A percentile compares a stretch with the other conserved stretches of the same genome.
phyloP scores from a whole-genome alignment of 2,797 vertebrate species.

The Spatula clypeata region DNA sequence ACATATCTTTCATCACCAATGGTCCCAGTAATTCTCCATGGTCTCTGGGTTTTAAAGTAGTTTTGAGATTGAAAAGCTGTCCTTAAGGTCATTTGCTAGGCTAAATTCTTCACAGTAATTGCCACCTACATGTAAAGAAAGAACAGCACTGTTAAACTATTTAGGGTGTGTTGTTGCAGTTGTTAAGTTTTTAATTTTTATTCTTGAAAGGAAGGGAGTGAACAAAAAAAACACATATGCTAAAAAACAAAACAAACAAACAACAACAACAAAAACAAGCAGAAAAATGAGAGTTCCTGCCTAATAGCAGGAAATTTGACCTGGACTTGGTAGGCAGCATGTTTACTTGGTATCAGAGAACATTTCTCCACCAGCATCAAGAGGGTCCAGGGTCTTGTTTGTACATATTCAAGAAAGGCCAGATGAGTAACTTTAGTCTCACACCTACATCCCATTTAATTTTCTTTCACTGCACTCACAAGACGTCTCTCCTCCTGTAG shows the following conservation, averaged over 20 bases:
- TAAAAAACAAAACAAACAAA: too few relatives aligned
- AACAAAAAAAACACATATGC: too few relatives aligned
- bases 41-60: background rate
- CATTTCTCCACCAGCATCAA: background rate
- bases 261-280: background rate
- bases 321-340: background rate
- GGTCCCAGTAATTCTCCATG: background rate
- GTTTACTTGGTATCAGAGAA: background rate
- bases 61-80: background rate
- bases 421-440: background rate
- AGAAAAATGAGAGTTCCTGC: background rate
- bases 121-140: background rate
- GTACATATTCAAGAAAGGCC: background rate
- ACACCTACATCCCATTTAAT: background rate
- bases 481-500: constrained; percentile 10
- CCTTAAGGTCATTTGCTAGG: background rate
- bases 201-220: background rate
- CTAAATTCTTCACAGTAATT: background rate
- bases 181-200: background rate
- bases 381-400: background rate
- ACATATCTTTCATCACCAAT: too few relatives aligned
- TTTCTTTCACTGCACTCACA: background rate
- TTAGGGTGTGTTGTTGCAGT: background rate
- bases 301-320: too few relatives aligned
- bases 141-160: background rate